phyloP scores from a whole-genome alignment of 2,888 invertebrate species.

The Pristionchus entomophagus region DNA sequence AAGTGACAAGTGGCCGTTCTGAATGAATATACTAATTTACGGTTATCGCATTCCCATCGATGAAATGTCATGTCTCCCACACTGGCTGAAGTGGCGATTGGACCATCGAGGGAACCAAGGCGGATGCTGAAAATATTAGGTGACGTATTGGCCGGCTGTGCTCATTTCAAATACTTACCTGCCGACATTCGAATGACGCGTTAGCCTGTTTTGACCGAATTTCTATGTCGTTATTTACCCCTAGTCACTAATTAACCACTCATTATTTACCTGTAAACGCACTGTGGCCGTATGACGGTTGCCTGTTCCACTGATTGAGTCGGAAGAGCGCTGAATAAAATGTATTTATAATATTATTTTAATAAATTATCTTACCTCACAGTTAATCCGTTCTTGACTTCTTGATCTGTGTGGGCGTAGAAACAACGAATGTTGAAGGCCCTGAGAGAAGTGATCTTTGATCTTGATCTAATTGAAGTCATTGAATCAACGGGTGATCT shows the following conservation, averaged over 20 bases:
- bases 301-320: conserved; percentile 44
- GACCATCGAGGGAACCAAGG: conserved; percentile 45
- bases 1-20: too few relatives aligned
- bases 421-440: conserved; percentile 48
- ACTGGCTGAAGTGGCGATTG: conserved; percentile 31
- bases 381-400: conserved; percentile 30
- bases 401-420: conserved; percentile 44
- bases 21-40: too few relatives aligned
- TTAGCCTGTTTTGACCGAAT: too few relatives aligned
- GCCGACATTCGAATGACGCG: too few relatives aligned
- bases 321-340: conserved; percentile 5
- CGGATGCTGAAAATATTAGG: neutral
- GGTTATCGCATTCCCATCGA: conserved; percentile 48
- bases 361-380: conserved; percentile 15
- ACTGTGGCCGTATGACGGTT: conserved; percentile 39
- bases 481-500: conserved; percentile 46
- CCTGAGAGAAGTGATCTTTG: conserved; percentile 24
- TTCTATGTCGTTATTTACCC: too few relatives aligned
- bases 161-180: too few relatives aligned
- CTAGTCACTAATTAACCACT: too few relatives aligned
- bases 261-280: conserved; percentile 28
- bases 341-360: neutral
- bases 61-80: conserved; percentile 48
- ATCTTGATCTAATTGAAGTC: conserved; percentile 15
- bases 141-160: too few relatives aligned